Conservation (phyloP, 2,113 vertebrate genomes). For the Cacatua alba region DNA sequence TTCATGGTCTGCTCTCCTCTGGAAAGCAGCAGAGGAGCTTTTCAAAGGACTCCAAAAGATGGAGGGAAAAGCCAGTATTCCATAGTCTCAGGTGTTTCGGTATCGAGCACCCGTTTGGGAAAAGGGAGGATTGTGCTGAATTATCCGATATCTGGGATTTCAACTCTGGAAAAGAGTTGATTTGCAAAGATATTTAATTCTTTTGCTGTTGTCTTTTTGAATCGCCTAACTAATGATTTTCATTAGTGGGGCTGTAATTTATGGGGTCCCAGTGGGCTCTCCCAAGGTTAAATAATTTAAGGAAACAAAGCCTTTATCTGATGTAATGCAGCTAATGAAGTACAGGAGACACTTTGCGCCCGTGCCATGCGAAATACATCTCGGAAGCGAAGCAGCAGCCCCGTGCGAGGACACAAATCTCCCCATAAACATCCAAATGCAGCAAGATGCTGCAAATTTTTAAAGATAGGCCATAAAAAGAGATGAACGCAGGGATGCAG, state of each 20-base stretch:
- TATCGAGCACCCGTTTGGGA: neutral
- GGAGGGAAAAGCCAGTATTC: neutral
- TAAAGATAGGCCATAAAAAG: slow-evolving; percentile 68
- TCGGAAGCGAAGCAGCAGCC: slow-evolving; percentile 57
- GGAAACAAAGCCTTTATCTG: slow-evolving; percentile 73
- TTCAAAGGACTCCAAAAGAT: neutral
- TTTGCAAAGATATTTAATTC: slow-evolving; percentile 54
- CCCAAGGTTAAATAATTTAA: slow-evolving; percentile 83
- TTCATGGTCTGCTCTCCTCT: neutral
- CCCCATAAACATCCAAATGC: slow-evolving; percentile 70
- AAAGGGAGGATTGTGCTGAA: neutral
- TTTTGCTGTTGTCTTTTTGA: slow-evolving; percentile 57
- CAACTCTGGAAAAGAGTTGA: neutral
- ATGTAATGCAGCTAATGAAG: slow-evolving; percentile 77
- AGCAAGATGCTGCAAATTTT: slow-evolving; percentile 74
- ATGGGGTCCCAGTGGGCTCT: slow-evolving; percentile 72
- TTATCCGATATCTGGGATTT: neutral
- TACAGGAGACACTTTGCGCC: slow-evolving; percentile 53
- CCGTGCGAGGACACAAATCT: slow-evolving; percentile 73
- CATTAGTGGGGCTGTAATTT: slow-evolving; percentile 78
- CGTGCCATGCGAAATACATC: slow-evolving; percentile 48
- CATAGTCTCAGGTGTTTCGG: neutral
- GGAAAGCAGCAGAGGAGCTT: neutral
- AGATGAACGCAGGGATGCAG: slow-evolving; percentile 55
- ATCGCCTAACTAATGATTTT: slow-evolving; percentile 79